Percentiles rank a stretch among this genome's conserved stretches.
These are phyloP conservation scores for Zygothrica quintamaculata DNA, from an alignment of 2,888 invertebrate species.

Conservation along the genomic window DNA sequence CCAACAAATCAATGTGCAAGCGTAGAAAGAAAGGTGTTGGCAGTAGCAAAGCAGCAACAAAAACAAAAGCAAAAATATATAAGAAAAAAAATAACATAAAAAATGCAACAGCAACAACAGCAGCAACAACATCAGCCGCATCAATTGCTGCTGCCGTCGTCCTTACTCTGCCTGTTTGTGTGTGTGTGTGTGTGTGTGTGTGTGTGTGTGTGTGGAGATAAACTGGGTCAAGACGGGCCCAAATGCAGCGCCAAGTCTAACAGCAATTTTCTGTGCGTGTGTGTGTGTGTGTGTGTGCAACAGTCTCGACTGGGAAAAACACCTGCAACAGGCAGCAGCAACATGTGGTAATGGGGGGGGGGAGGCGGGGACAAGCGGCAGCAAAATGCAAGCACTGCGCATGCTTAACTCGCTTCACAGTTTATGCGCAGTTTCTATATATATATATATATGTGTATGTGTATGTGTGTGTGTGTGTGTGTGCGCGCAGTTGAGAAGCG, in stretches of 20 bases:
- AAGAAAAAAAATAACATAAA: too few relatives aligned
- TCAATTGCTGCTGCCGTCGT: conserved; percentile 41
- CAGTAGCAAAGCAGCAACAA: conserved; percentile 35
- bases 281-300: conserved; percentile 35
- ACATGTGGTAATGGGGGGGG: too few relatives aligned
- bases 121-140: conserved; percentile 15
- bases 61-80: conserved; percentile 15
- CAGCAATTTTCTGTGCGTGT: conserved; percentile 1
- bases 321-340: conserved; percentile 33
- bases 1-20: conserved; percentile 72
- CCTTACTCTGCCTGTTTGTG: conserved; percentile 46
- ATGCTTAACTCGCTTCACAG: conserved; percentile 43
- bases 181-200: conserved; percentile 57
- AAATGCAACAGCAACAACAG: conserved; percentile 11
- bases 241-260: conserved; percentile 25
- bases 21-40: conserved; percentile 66
- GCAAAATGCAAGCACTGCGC: conserved; percentile 33
- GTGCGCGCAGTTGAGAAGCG: conserved; percentile 44
- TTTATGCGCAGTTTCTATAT: conserved; percentile 63
- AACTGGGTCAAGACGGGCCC: conserved; percentile 58
- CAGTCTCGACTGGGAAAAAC: conserved; percentile 29
- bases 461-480: conserved; percentile 18
- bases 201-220: conserved; percentile 32
- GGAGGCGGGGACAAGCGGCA: conserved; percentile 21
- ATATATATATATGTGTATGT: conserved; percentile 21